phyloP scores from a whole-genome alignment of 2,113 vertebrate genomes.

The Megaleporinus macrocephalus region DNA sequence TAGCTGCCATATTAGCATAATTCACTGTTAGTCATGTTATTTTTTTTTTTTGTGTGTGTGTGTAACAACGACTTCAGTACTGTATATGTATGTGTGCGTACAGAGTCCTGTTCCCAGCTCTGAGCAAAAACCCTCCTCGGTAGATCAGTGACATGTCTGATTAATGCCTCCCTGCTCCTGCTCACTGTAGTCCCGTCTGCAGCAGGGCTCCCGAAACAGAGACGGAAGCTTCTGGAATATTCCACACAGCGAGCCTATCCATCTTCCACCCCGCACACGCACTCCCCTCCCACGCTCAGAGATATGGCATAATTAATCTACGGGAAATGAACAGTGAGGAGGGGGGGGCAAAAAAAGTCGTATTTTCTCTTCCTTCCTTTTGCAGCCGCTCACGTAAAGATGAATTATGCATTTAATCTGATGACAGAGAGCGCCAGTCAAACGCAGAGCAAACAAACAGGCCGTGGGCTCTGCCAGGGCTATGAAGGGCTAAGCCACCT shows the following conservation, averaged over 20 bases:
- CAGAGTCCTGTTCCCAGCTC: neutral
- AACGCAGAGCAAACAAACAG: conserved; percentile 56
- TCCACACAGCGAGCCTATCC: conserved; percentile 39
- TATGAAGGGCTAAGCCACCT: conserved; percentile 7
- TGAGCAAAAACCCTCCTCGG: conserved; percentile 16
- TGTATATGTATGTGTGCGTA: conserved; percentile 1
- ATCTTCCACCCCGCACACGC: conserved; percentile 28
- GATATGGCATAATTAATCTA: conserved; percentile 45
- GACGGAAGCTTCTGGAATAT: conserved; percentile 41
- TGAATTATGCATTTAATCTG: conserved; percentile 66
- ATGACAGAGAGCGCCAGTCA: conserved; percentile 66
- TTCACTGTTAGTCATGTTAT: neutral
- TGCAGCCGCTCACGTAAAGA: conserved; percentile 57
- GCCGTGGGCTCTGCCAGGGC: conserved; percentile 37
- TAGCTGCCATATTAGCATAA: neutral
- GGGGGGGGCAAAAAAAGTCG: conserved; percentile 34
- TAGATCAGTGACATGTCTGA: conserved; percentile 58
- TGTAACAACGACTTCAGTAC: neutral
- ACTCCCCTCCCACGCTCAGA: conserved; percentile 39
- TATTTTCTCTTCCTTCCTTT: conserved; percentile 41
- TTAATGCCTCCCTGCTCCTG: conserved; percentile 60
- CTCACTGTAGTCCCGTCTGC: conserved; percentile 58
- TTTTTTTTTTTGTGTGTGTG: neutral
- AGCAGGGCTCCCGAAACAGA: conserved; percentile 52
- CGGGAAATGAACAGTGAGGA: conserved; percentile 28